Base-by-base conservation (phyloP, 2,888 invertebrate species). In the Ophioninae sp. region DNA sequence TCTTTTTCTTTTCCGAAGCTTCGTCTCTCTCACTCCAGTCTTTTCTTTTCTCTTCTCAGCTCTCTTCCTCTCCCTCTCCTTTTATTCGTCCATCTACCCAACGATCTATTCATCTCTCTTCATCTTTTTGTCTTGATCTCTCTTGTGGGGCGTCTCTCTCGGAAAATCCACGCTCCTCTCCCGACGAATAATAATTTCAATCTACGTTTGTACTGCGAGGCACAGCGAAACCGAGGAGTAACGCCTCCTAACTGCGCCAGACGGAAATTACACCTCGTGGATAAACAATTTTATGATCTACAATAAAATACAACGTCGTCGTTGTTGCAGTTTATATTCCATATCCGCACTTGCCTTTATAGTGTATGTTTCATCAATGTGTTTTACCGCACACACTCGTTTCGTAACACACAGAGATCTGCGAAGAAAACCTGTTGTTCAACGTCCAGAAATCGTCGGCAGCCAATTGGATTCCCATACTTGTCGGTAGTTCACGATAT, bases 231-330 rank as follows among this genome's bases (percentile, higher is more conserved):
- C 63, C n/a, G 3, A 44, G 23, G 37, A 63, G 37, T 13, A 64
- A 59, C 77, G 72, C 74, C 69, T 82, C 64, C 30, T 39, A n/a
- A 71, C 68, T 69, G n/a, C 78, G 64, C 61, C 78, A 69, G 65
- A 83, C 80, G 80, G 73, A 80, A 83, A 83, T 80, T 83, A 80
- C 83, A 80, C 68, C 80, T 77, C 69, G 80, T 77, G 77, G 83
- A 83, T 83, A 83, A 83, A 83, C 83, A 77, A 83, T 83, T 83
- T 83, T 83, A 83, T 80, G 59, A 59, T 74, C 73, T 58, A 74
- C 74, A 83, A 83, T 83, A 83, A 83, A 83, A 83, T 80, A 71
- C 74, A 69, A 59, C 76, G 58, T 77, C 72, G 75, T 76, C 71
- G 64, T 41, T 37, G 17, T 20, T 6, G 41, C 10, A 17, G 63